Percentiles rank a stretch among this genome's conserved stretches.
Conservation (phyloP, 2,888 invertebrate species). For the Spisula subtruncata region DNA sequence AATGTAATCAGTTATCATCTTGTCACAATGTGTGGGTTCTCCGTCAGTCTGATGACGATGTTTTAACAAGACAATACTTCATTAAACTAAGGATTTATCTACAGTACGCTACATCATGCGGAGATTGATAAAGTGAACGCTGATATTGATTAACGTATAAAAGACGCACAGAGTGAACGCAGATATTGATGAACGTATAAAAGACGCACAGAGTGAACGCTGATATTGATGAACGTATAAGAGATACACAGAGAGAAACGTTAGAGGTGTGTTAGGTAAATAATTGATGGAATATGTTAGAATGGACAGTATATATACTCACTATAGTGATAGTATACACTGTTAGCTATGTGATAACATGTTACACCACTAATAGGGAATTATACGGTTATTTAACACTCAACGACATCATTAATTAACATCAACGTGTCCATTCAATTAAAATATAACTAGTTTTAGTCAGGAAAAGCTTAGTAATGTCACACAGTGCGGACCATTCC, state of each 20-base stretch:
- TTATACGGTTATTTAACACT: background rate
- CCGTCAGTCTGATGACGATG: no score
- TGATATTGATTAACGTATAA: no score
- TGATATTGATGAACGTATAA: slow-evolving; percentile 8
- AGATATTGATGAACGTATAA: no score
- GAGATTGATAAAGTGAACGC: no score
- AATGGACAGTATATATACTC: no score
- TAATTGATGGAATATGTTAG: slow-evolving; percentile 25
- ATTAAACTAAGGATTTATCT: no score
- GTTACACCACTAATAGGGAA: background rate
- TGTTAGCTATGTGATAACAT: background rate
- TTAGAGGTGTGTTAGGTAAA: background rate
- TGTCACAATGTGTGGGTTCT: no score
- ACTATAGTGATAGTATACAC: background rate
- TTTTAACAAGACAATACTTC: no score
- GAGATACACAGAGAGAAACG: background rate
- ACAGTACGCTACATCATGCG: no score
- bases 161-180: no score
- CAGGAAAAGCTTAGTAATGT: background rate
- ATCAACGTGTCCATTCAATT: background rate
- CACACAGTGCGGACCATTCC: background rate
- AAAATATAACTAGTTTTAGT: background rate
- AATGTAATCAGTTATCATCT: no score
- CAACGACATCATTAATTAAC: background rate
- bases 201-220: no score